Base-by-base conservation (phyloP, 2,113 vertebrate genomes). In the Oreochromis tanganicae region DNA sequence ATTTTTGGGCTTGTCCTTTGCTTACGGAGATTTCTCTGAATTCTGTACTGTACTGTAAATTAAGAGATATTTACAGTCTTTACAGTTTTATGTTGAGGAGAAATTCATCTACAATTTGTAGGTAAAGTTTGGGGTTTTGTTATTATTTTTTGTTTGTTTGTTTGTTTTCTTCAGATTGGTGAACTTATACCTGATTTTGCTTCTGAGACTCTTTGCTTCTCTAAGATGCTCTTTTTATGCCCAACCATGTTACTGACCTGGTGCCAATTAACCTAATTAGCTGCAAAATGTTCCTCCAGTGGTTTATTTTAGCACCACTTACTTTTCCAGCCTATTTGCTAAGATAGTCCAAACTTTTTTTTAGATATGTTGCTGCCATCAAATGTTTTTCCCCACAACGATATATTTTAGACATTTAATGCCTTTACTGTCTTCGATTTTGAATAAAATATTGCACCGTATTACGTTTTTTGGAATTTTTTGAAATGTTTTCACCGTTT, bases 381-480 rank as follows among this genome's bases (percentile, higher is more conserved):
- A 41, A 68, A 9, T 68, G 36, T 68, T 68, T 41, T 68, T 66
- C 61, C 36, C 36, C 7, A 68, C 34, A 68, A 4, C 0, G 4
- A 3, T 41, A 9, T 41, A 41, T 68, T 41, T 41, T 68, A 21
- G 36, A 68, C 19, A 68, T 68, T 41, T 8, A 21, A 68, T 68
- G 34, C 11, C 11, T 68, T 0, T 41, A 68, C 13, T 41, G 36
- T 41, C 1, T 41, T 41, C 0, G 1, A 41, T 41, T 41, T 41
- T 24, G 38, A 68, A 21, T 41, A 41, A 68, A 41, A 68, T 68
- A 41, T 41, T 41, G 3, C 36, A 41, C 11, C 4, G 0, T 68
- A 14, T 21, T 36, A 32, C 0, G 0, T 11, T 46, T 46, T 56
- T 2, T 21, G 48, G 4, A 21, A 0, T 7, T 38, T 38, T 66